Base-by-base conservation (phyloP, 2,797 vertebrate genomes). In the Sciurus vulgaris region DNA sequence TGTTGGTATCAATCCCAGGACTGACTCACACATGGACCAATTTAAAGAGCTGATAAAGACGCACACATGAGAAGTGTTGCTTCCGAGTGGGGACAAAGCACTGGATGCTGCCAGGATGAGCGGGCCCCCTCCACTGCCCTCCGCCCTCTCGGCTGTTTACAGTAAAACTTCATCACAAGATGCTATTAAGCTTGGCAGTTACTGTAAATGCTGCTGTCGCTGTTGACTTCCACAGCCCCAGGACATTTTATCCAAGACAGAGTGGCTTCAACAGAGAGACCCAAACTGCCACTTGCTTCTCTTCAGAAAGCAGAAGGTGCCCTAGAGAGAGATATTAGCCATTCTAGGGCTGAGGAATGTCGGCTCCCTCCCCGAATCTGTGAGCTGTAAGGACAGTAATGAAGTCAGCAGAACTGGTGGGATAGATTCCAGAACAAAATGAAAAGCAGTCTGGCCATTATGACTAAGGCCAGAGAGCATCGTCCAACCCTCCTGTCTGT, bases 181-280 rank as follows among this genome's bases (percentile, higher is more conserved):
- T 89, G 96, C 97, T 79, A 96, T 98, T 98, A 97, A 96, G 95
- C 96, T 92, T 97, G 97, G 97, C 97, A 97, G 97, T 96, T 97
- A 96, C 96, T 95, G 96, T 97, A 97, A 98, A 97, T 51, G 96
- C 93, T 47, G 2, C 61, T 61, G 95, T 96, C 4, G 59, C 96
- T 56, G 72, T 92, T 89, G 96, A 96, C 92, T 96, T 97, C 90
- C 73, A 96, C 84, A 76, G 92, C 90, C 97, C 92, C 69, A 22
- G 93, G 96, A 97, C 96, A 95, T 96, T 76, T 87, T 85, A 81
- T 90, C 88, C 67, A 94, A 97, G 97, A 96, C 95, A 96, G 94
- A 96, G 95, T 91, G 82, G 86, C 76, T 96, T 98, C 96, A 44
- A 49, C 94, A 88, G 91, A 96, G 94, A 96, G 79, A 85, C 94